Evolutionary conservation across 2,113 vertebrate species (phyloP), one percentile per base, ranked within the genome.

Genomic region (Sebastes schlegelii): DNA sequence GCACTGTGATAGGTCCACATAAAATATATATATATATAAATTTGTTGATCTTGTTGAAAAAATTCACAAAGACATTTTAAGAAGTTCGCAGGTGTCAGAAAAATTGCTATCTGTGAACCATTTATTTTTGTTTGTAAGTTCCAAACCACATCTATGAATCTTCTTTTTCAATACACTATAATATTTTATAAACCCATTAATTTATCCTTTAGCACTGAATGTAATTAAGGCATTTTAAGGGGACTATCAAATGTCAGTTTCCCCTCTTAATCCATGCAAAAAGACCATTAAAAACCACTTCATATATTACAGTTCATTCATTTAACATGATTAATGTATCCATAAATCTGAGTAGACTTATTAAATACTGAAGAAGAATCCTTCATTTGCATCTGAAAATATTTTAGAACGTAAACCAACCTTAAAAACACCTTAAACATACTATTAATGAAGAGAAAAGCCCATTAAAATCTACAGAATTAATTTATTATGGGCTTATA

Each of bases 151-250:
- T 23, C 21, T 9, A 0, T 58, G 8, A 46, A 40, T 49, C 16
- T n/a, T 61, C 0, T 10, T 23, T 23, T 23, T 72, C 8, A 46
- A 48, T 34, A 49, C 7, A 19, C 65, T 34, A 40, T 49, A 10
- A 61, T n/a, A 14, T 43, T 6, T 26, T 63, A 7, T 10, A n/a
- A n/a, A 11, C 16, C 10, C 12, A 42, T 7, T 6, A 23, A 45
- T 65, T 23, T 17, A 6, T 34, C 26, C 48, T 54, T 54, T 4
- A 48, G 21, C 12, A 11, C n/a, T 8, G 21, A 6, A 34, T 48
- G 46, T n/a, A 54, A 26, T 69, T 9, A 69, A 82, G 80, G 72
- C 80, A 82, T 58, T 55, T 68, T 16, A 61, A 61, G 17, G 19
- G 19, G 74, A 48, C 1, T 21, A 17, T 63, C 2, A 9, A 17